Evolutionary conservation across 2,797 vertebrate species (phyloP), one percentile per base, ranked within the genome.

Genomic region (Tolypeutes matacus): DNA sequence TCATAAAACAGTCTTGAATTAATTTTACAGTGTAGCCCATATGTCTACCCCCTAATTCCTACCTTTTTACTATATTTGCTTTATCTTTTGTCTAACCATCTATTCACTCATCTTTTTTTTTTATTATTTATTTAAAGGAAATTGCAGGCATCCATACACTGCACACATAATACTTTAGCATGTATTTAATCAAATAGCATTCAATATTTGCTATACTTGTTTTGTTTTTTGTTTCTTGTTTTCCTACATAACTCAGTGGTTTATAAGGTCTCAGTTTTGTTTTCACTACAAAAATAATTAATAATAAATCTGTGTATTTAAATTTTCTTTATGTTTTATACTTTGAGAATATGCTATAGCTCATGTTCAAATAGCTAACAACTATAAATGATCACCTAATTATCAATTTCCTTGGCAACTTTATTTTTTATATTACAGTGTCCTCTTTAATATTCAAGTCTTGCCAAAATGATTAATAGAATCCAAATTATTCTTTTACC

Each of bases 381-480:
- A 91, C 36, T 46, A 64, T 36, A 85, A 91, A 56, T 64, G 21
- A 93, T 69, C 53, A 91, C 1, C 56, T 88, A 88, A 64, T 56
- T 34, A 95, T 15, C 34, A 78, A 89, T 89, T 90, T 83, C n/a
- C 69, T 69, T 86, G 36, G 31, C 73, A 89, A 94, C 75, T 86
- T 46, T 78, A 36, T 94, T 90, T 85, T 65, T 91, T 83, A 84
- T 6, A 18, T 64, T 81, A 94, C 67, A 72, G 17, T 77, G 34
- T 36, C 29, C 75, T 65, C 58, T 88, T n/a, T 64, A 27, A 94
- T 39, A 91, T 58, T 93, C 58, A 60, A 83, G 31, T 15, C 62
- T 92, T 92, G 75, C 21, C 89, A 92, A 77, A 76, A 92, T 92
- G 89, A 94, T 53, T 86, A 86, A 76, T n/a, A 23, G 23, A 89